Conservation (phyloP, 2,797 vertebrate species). For the Ara ararauna region DNA sequence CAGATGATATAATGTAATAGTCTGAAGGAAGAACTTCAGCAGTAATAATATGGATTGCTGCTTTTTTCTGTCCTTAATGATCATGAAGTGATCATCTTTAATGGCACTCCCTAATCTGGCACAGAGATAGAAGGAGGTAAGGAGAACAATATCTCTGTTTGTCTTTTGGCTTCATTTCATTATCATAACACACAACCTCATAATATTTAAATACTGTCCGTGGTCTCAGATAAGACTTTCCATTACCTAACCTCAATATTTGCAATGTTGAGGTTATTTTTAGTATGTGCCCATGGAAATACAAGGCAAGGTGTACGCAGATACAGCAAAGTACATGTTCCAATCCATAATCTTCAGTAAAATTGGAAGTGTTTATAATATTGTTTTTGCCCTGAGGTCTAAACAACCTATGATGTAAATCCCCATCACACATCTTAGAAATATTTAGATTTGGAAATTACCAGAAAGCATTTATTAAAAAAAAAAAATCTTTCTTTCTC, state of each 20-base stretch:
- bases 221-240: slow-evolving; percentile 21
- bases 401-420: not conserved
- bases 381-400: not conserved
- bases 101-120: not conserved
- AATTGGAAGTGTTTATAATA: not conserved
- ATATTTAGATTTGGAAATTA: not conserved
- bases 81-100: not conserved
- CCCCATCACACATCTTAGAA: not conserved
- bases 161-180: not conserved
- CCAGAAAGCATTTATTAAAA: not conserved
- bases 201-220: not conserved
- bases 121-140: not conserved
- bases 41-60: not conserved
- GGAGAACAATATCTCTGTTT: not conserved
- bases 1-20: not conserved
- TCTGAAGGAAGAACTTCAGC: not conserved
- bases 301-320: not conserved
- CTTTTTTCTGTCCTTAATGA: not conserved
- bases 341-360: not conserved
- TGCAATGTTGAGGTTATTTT: not conserved
- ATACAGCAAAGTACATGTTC: slow-evolving; percentile 4
- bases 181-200: not conserved
- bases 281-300: not conserved
- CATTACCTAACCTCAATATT: slow-evolving; percentile 21
- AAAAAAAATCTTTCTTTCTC: not conserved